Evolutionary conservation across 1,140 invertebrate genomes (phyloP).

Genomic region (Grapholita molesta): DNA sequence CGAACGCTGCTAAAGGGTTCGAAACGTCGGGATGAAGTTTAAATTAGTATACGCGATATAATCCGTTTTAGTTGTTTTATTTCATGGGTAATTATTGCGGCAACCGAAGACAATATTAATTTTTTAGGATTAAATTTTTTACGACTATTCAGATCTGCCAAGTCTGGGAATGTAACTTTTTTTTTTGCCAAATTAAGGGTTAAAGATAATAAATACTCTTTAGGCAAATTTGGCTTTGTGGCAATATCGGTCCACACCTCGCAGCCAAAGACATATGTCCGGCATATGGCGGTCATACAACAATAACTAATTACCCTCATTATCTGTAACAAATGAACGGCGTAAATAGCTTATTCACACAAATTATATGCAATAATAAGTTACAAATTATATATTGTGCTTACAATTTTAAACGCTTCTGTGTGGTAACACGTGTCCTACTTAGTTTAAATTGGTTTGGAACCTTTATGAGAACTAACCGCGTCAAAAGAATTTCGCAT

Average conservation of each 20-base stretch:
- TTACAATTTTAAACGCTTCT: not conserved
- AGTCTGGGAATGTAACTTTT: too few relatives aligned
- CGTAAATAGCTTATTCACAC: slow-evolving; percentile 8
- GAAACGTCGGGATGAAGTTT: too few relatives aligned
- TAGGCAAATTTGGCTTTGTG: not conserved
- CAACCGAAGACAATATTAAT: too few relatives aligned
- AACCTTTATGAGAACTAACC: too few relatives aligned
- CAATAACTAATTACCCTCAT: slow-evolving; percentile 3
- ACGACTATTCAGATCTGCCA: too few relatives aligned
- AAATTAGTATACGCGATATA: too few relatives aligned
- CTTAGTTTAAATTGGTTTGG: not conserved
- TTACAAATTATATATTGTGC: not conserved
- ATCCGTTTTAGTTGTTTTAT: too few relatives aligned
- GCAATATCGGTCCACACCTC: not conserved
- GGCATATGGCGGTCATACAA: not conserved
- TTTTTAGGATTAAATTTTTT: too few relatives aligned
- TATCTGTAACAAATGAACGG: slow-evolving; percentile 6
- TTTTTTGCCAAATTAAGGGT: too few relatives aligned
- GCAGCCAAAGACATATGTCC: not conserved
- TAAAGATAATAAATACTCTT: not conserved
- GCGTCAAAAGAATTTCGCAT: too few relatives aligned
- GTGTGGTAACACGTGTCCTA: not conserved
- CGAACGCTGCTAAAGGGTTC: too few relatives aligned
- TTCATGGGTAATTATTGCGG: too few relatives aligned
- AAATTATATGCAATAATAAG: slow-evolving; percentile 3